Evolutionary conservation across 2,797 vertebrate genomes (phyloP).

Genomic region (Notolabrus celidotus): DNA sequence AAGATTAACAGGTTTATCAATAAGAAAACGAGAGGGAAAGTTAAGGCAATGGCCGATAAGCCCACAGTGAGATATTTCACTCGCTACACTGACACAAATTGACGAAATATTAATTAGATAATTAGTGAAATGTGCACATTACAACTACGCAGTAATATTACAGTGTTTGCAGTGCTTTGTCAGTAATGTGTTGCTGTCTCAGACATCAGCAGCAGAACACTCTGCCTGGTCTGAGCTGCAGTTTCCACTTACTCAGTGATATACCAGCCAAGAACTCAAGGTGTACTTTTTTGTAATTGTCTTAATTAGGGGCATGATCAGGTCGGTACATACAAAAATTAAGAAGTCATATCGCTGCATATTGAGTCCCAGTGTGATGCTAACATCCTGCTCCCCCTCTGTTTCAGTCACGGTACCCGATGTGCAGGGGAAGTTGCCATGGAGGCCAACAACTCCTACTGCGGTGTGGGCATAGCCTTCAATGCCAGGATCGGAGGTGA

Average conservation of each 20-base stretch:
- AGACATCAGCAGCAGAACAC: slow-evolving; percentile 12
- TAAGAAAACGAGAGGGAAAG: neutral
- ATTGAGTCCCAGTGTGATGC: slow-evolving; percentile 47
- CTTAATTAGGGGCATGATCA: slow-evolving; percentile 25
- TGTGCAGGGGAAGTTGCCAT: slow-evolving; percentile 84
- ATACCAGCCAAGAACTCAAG: slow-evolving; percentile 12
- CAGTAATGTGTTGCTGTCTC: neutral
- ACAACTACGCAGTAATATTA: too few species aligned
- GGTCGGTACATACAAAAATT: slow-evolving; percentile 32
- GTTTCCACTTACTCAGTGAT: neutral
- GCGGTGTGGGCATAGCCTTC: slow-evolving; percentile 77
- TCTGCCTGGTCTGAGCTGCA: neutral
- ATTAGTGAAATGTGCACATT: too few species aligned
- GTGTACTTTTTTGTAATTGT: slow-evolving; percentile 24
- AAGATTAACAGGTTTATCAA: neutral
- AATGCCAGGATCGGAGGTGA: slow-evolving; percentile 79
- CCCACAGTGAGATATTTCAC: too few species aligned
- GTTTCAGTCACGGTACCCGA: slow-evolving; percentile 75
- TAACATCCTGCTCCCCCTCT: slow-evolving; percentile 49
- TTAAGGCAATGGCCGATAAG: neutral
- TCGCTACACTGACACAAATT: too few species aligned
- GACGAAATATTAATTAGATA: too few species aligned
- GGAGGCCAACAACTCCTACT: slow-evolving; percentile 83
- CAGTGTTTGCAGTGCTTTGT: slow-evolving; percentile 1
- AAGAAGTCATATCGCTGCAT: slow-evolving; percentile 25